phyloP scores from a whole-genome alignment of 2,797 vertebrate species.

The Odontamblyopus rebecca region DNA sequence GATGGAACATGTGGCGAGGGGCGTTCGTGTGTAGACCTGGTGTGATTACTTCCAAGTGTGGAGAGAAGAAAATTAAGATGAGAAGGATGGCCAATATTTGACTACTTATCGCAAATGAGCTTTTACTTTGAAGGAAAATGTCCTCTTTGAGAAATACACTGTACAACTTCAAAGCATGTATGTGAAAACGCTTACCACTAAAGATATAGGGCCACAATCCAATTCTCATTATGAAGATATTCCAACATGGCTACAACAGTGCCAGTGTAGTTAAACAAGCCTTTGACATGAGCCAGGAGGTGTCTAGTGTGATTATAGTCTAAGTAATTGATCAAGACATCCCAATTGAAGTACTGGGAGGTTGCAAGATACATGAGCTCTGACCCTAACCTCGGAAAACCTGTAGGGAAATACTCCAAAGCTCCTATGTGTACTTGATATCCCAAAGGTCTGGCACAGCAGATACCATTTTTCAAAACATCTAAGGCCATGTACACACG shows the following conservation, averaged over 20 bases:
- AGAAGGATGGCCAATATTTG: conserved; percentile 23
- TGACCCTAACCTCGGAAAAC: conserved; percentile 46
- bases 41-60: conserved; percentile 56
- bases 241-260: conserved; percentile 24
- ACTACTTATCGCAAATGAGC: conserved; percentile 31
- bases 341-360: conserved; percentile 23
- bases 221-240: conserved; percentile 37
- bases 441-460: conserved; percentile 43
- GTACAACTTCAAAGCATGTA: conserved; percentile 4
- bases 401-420: conserved; percentile 42
- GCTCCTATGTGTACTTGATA: conserved; percentile 34
- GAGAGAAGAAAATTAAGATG: conserved; percentile 18
- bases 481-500: too few species aligned
- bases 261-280: conserved; percentile 40
- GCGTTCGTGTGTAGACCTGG: conserved; percentile 21
- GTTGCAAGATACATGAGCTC: conserved; percentile 49
- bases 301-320: conserved; percentile 36
- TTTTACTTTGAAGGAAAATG: conserved; percentile 22
- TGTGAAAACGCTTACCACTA: conserved; percentile 21
- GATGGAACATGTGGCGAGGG: conserved; percentile 48
- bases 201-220: conserved; percentile 25
- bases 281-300: conserved; percentile 17
- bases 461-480: conserved; percentile 11
- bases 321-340: conserved; percentile 56
- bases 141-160: conserved; percentile 15